phyloP scores from a whole-genome alignment of 1,140 invertebrate species.

The Achatina immaculata region DNA sequence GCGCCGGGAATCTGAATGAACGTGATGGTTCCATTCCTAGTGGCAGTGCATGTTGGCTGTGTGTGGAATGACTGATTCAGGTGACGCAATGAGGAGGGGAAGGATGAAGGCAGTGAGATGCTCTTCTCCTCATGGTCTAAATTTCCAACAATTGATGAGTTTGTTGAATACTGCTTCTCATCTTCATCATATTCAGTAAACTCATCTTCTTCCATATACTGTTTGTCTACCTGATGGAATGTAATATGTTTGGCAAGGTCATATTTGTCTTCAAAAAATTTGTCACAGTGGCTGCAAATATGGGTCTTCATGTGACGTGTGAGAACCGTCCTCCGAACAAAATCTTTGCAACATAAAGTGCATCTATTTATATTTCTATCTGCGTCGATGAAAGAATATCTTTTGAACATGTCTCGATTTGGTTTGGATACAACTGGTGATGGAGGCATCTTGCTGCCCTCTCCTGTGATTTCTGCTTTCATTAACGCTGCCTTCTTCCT shows the following conservation, averaged over 20 bases:
- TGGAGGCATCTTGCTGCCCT: constrained; percentile 13
- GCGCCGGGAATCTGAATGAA: constrained; percentile 28
- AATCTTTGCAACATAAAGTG: constrained; percentile 26
- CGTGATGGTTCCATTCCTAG: constrained; percentile 18
- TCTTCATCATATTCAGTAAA: constrained; percentile 21
- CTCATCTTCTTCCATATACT: constrained; percentile 21
- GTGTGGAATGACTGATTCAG: constrained; percentile 16
- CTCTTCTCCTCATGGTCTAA: constrained; percentile 5
- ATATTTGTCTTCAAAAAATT: constrained; percentile 38
- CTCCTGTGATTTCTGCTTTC: constrained; percentile 28
- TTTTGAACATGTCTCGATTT: constrained; percentile 33
- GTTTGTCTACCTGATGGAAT: constrained; percentile 21
- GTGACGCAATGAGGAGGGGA: not conserved
- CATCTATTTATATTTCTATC: constrained; percentile 27
- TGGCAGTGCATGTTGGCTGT: constrained; percentile 6
- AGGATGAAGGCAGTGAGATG: constrained; percentile 2
- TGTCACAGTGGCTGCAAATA: constrained; percentile 31
- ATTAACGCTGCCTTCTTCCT: constrained; percentile 26
- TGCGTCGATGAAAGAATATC: constrained; percentile 21
- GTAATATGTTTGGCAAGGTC: constrained; percentile 23
- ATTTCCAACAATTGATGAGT: constrained; percentile 7
- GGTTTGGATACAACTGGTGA: constrained; percentile 31
- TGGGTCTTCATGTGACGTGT: constrained; percentile 35
- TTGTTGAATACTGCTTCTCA: constrained; percentile 13
- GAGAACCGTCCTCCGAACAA: constrained; percentile 29